Evolutionary conservation across 2,113 vertebrate genomes (phyloP).

Genomic region (Rattus rattus): DNA sequence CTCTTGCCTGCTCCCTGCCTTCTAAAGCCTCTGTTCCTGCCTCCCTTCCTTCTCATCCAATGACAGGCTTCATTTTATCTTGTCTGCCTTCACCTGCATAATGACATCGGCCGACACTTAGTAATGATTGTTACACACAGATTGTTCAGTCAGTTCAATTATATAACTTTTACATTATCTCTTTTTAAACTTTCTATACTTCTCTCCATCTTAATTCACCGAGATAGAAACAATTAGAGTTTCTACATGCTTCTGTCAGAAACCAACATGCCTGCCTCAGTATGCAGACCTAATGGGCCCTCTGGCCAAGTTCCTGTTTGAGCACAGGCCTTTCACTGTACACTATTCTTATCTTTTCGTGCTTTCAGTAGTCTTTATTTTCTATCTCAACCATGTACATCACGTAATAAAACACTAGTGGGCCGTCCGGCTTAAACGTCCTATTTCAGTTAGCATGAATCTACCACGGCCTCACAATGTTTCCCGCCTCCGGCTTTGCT

Average conservation of each 20-base stretch:
- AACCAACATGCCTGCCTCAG: not conserved
- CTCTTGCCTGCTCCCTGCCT: too few species aligned
- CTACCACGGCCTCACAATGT: not conserved
- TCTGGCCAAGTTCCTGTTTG: not conserved
- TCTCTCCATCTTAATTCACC: not conserved
- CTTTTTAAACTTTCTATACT: not conserved
- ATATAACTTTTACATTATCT: constrained; percentile 1
- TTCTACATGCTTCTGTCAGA: not conserved
- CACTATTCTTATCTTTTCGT: not conserved
- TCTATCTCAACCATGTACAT: not conserved
- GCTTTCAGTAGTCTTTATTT: not conserved
- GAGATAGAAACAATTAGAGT: not conserved
- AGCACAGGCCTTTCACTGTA: not conserved
- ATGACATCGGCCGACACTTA: not conserved
- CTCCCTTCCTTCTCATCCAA: too few species aligned
- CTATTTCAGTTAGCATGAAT: not conserved
- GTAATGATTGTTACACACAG: not conserved
- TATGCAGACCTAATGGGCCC: not conserved
- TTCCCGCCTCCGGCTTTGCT: not conserved
- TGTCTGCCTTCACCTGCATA: too few species aligned
- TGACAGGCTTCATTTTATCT: too few species aligned
- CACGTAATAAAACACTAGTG: not conserved
- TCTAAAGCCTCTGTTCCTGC: too few species aligned
- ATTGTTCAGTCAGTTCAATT: not conserved
- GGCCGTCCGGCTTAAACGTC: not conserved